Percentiles rank a stretch among this genome's conserved stretches.
These are phyloP conservation scores for Isotomurus palustris DNA, from an alignment of 2,888 invertebrate species.

Conservation along the genomic window DNA sequence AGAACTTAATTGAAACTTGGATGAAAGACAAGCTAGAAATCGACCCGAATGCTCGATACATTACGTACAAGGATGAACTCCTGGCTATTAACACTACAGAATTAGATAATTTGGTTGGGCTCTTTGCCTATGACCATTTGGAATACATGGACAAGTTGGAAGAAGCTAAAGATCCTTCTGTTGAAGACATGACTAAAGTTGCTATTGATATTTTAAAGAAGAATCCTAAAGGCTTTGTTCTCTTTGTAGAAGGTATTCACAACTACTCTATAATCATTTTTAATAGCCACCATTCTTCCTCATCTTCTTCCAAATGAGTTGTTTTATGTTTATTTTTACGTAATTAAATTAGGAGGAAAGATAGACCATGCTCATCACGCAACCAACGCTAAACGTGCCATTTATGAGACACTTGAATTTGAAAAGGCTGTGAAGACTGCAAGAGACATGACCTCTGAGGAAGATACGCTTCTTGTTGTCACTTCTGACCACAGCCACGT, in stretches of 20 bases:
- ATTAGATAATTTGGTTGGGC: conserved; percentile 61
- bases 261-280: conserved; percentile 12
- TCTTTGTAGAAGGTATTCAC: conserved; percentile 65
- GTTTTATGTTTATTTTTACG: no score
- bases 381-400: conserved; percentile 58
- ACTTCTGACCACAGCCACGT: conserved; percentile 61
- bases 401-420: conserved; percentile 74
- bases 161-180: conserved; percentile 66
- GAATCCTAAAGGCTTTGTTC: conserved; percentile 63
- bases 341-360: conserved; percentile 51
- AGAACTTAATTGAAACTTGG: conserved; percentile 66
- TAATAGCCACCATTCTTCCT: no score
- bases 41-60: conserved; percentile 52
- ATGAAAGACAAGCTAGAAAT: conserved; percentile 45
- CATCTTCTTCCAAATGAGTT: no score
- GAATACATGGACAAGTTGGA: conserved; percentile 67
- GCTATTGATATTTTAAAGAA: conserved; percentile 67
- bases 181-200: conserved; percentile 70
- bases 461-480: conserved; percentile 74
- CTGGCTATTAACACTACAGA: conserved; percentile 52
- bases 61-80: conserved; percentile 58
- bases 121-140: conserved; percentile 75
- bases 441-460: conserved; percentile 56
- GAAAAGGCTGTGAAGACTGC: conserved; percentile 64
- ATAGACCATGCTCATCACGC: conserved; percentile 73